phyloP scores from a whole-genome alignment of 2,797 vertebrate species.

The Clarias pachynema region DNA sequence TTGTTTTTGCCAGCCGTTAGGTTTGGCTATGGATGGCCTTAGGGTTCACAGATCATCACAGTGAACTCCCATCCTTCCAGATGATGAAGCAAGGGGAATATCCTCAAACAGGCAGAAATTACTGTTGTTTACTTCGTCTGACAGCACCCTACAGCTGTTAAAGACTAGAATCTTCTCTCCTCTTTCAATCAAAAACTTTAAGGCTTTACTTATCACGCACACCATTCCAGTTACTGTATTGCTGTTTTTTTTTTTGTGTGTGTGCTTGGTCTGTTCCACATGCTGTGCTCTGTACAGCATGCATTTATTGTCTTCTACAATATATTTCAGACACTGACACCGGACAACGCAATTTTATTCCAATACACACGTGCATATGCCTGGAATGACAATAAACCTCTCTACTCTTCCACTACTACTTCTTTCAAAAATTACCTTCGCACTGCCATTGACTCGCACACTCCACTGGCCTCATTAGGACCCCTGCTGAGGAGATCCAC shows the following conservation, averaged over 20 bases:
- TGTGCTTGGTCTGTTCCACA: background rate
- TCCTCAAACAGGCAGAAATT: background rate
- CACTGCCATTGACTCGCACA: background rate
- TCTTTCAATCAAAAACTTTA: background rate
- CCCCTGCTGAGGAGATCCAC: slow-evolving; percentile 27
- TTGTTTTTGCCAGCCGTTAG: background rate
- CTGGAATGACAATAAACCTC: background rate
- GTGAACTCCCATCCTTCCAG: background rate
- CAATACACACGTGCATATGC: background rate
- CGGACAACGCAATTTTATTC: background rate
- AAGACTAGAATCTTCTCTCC: background rate
- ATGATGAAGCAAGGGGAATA: background rate
- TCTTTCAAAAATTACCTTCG: background rate
- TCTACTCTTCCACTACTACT: background rate
- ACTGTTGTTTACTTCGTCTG: background rate
- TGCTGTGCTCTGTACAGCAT: background rate
- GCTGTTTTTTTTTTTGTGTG: background rate
- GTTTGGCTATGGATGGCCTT: background rate
- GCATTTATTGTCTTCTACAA: background rate
- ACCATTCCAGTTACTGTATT: background rate
- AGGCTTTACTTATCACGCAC: background rate
- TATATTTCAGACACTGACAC: background rate
- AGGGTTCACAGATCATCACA: slow-evolving; percentile 3
- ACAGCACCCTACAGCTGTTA: background rate
- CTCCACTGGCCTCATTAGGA: slow-evolving; percentile 8